Percentiles rank a stretch among this genome's conserved stretches.
These are phyloP conservation scores for Dromiciops gliroides DNA, from an alignment of 2,113 vertebrate species.

Conservation along the genomic window DNA sequence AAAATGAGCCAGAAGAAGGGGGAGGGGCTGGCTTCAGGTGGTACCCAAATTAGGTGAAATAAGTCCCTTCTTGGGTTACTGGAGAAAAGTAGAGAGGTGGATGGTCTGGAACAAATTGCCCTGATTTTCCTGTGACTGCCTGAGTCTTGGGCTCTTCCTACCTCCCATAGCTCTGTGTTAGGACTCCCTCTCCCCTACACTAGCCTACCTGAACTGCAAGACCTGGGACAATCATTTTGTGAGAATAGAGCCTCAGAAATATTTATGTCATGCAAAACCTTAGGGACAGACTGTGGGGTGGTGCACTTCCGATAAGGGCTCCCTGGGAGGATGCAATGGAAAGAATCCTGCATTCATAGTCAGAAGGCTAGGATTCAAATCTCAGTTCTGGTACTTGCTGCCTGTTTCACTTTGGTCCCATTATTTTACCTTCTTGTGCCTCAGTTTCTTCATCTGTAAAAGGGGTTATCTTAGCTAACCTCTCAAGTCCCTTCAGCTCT, in stretches of 20 bases:
- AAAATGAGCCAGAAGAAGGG: background rate
- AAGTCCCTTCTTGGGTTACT: background rate
- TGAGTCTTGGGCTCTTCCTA: background rate
- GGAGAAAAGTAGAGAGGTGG: background rate
- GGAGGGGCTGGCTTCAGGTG: background rate
- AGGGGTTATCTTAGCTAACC: background rate
- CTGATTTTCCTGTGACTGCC: background rate
- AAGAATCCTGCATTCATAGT: background rate
- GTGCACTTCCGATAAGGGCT: background rate
- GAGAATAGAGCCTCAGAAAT: background rate
- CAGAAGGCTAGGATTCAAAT: background rate
- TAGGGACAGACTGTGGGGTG: background rate
- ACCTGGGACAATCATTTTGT: background rate
- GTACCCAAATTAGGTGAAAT: background rate
- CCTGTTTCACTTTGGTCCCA: background rate
- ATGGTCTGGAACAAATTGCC: background rate
- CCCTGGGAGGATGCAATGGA: background rate
- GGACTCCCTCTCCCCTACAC: background rate
- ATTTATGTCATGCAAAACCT: background rate
- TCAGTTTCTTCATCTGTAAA: background rate
- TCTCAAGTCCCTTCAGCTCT: background rate
- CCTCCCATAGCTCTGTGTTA: background rate
- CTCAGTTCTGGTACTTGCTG: background rate
- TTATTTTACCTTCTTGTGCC: background rate
- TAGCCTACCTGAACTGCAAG: background rate